A percentile compares a stretch with the other conserved stretches of the same genome.
phyloP scores from a whole-genome alignment of 2,888 invertebrate species.

The Allolobophora icterica region DNA sequence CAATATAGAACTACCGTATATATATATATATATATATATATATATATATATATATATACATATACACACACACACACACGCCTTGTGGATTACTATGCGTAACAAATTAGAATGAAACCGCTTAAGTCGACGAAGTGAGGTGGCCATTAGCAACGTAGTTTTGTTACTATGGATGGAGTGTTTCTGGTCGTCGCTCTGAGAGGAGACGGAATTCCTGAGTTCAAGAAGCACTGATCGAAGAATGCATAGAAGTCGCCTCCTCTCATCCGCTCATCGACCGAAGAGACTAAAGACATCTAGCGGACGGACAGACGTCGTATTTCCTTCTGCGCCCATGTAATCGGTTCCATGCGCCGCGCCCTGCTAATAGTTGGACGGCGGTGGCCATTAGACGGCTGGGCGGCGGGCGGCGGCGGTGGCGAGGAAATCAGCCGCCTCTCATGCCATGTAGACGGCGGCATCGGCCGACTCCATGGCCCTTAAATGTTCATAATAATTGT shows the following conservation, averaged over 20 bases:
- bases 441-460: constrained; percentile 21
- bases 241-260: neutral
- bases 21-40: too few species aligned
- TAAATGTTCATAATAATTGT: constrained; percentile 3
- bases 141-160: neutral
- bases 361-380: neutral
- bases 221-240: constrained; percentile 4
- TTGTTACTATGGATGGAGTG: neutral
- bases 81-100: neutral
- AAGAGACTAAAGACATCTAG: constrained; percentile 9
- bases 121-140: neutral
- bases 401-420: neutral
- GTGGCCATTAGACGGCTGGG: neutral
- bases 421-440: constrained; percentile 8
- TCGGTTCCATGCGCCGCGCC: constrained; percentile 17
- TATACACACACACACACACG: neutral
- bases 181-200: neutral
- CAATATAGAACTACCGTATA: too few species aligned
- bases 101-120: neutral
- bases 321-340: constrained; percentile 12
- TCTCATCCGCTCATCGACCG: too few species aligned
- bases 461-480: neutral
- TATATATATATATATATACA: neutral
- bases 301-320: constrained; percentile 19
- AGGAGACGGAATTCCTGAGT: neutral